Conservation (phyloP, 2,797 vertebrate genomes). For the Myiotriccus ornatus region DNA sequence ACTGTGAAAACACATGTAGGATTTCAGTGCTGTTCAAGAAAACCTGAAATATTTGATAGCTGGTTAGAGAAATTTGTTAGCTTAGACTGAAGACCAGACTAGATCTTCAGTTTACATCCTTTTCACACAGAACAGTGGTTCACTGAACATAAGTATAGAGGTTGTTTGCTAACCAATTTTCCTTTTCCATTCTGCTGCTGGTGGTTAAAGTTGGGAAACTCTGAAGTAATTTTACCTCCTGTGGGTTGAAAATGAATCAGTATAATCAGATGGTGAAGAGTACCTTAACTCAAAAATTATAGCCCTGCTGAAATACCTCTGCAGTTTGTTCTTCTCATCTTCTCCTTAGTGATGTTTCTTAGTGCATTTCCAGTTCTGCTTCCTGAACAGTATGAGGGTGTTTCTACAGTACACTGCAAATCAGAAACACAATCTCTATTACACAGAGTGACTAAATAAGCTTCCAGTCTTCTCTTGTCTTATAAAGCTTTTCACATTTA, state of each 20-base stretch:
- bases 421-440: neutral
- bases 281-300: neutral
- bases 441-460: neutral
- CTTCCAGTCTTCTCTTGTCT: neutral
- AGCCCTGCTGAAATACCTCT: neutral
- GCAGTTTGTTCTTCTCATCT: neutral
- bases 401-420: neutral
- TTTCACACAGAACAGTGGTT: neutral
- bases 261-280: neutral
- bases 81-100: neutral
- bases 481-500: neutral
- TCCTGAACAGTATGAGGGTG: neutral
- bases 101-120: neutral
- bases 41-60: neutral
- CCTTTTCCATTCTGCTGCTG: neutral
- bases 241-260: neutral
- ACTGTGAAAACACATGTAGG: neutral
- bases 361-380: neutral
- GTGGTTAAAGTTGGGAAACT: neutral
- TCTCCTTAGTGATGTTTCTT: neutral
- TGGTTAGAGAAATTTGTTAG: neutral
- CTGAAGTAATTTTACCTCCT: neutral
- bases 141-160: neutral
- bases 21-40: neutral
- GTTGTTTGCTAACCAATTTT: neutral